Evolutionary conservation across 2,888 invertebrate genomes (phyloP), one percentile per base, ranked within the genome.

Genomic region (Ischnus inquisitorius): DNA sequence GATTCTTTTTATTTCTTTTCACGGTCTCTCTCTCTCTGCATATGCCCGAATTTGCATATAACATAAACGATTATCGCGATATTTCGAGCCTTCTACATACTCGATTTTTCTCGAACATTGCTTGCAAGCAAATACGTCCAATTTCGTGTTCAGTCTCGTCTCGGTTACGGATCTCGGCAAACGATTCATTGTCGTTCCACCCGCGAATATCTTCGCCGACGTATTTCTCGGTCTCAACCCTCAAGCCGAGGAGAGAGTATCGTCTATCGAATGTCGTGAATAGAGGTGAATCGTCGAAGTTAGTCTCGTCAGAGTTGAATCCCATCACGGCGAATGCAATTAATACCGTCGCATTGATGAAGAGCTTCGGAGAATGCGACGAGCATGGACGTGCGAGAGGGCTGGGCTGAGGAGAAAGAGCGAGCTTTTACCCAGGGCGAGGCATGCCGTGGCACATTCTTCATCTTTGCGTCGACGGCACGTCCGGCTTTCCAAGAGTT

Each of bases 381-480:
- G 14, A 25, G 25, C 25, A 25, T 28, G 54, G 22, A 69, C 39
- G 16, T 16, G 12, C 34, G n/a, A 12, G 14, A 60, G 1, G 25
- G 46, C 12, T 14, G 41, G 41, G 19, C 0, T 34, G 12, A 57
- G 19, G 54, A 8, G 41, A 34, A 25, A 34, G 34, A 8, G 34
- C 8, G 14, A 10, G 28, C 46, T 62, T 34, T 34, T 25, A 10
- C 28, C 10, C 12, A 48, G 34, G 16, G 19, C 46, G 16, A 67
- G 22, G 64, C 43, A 41, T 48, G 60, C 8, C 34, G 34, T 5
- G 5, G n/a, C 16, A 85, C 87, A 87, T 86, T 86, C 86, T 86
- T 88, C 84, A 77, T 85, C 85, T 88, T 88, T 85, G 79, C 85
- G 85, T 87, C 84, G 85, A 79, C 67, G 84, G 85, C 85, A 88